A percentile compares a stretch with the other conserved stretches of the same genome.
phyloP scores from a whole-genome alignment of 2,888 invertebrate genomes.

The Ramazzottius varieornatus region DNA sequence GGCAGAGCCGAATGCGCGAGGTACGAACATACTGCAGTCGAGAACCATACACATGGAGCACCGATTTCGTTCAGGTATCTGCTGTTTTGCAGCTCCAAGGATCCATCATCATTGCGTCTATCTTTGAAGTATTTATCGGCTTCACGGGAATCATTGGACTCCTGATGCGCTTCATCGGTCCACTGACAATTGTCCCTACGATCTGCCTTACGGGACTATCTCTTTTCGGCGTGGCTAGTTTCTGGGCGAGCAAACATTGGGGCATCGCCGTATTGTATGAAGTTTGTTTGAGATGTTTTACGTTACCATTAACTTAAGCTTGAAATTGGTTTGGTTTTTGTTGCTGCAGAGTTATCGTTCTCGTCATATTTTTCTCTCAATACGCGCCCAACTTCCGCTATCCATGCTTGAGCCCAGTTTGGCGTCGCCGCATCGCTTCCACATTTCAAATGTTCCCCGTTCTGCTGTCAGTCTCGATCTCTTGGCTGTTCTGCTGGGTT shows the following conservation, averaged over 20 bases:
- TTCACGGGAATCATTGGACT: conserved; percentile 42
- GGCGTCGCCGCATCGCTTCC: neutral
- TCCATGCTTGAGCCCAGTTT: conserved; percentile 9
- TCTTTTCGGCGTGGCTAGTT: conserved; percentile 49
- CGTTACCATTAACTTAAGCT: neutral
- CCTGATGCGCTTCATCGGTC: conserved; percentile 46
- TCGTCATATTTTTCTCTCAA: conserved; percentile 52
- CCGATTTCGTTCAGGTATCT: neutral
- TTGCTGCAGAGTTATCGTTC: conserved; percentile 36
- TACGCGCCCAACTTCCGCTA: conserved; percentile 32
- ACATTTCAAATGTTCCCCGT: conserved; percentile 11
- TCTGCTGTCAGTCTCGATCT: conserved; percentile 14
- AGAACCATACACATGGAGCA: neutral
- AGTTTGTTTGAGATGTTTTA: neutral
- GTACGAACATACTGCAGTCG: conserved; percentile 9
- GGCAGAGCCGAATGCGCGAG: conserved; percentile 49
- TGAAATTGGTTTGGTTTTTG: neutral
- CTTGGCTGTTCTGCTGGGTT: conserved; percentile 19
- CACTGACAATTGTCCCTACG: conserved; percentile 54
- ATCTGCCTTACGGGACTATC: conserved; percentile 56
- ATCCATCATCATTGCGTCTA: conserved; percentile 47
- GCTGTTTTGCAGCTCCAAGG: conserved; percentile 33
- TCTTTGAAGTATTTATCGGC: conserved; percentile 47
- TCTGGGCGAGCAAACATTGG: conserved; percentile 57
- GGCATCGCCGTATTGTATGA: conserved; percentile 48